Evolutionary conservation across 2,888 invertebrate species (phyloP).

Genomic region (Germaria angustata): DNA sequence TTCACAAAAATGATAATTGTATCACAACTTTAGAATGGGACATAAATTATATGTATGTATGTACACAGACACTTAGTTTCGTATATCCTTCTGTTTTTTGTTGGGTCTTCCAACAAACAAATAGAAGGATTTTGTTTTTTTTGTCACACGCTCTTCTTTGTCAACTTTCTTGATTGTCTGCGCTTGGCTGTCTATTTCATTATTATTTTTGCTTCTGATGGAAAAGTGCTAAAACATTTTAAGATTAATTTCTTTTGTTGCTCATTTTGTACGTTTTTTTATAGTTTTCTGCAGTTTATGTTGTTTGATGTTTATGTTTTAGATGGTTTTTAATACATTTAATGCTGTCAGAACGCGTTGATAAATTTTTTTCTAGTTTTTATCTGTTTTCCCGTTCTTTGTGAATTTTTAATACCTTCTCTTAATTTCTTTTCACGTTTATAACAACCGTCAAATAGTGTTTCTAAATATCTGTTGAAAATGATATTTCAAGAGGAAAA

Average conservation of each 20-base stretch:
- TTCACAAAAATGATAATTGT: too few species aligned
- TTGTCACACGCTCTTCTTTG: not conserved
- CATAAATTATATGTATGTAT: not conserved
- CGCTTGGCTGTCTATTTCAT: not conserved
- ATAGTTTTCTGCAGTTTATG: constrained; percentile 18
- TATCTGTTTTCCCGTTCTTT: not conserved
- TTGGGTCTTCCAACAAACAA: not conserved
- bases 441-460: constrained; percentile 12
- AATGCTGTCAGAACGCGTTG: constrained; percentile 21
- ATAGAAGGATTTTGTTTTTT: not conserved
- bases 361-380: not conserved
- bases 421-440: not conserved
- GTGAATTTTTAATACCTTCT: not conserved
- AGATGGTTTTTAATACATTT: constrained; percentile 2
- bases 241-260: constrained; percentile 34
- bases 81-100: not conserved
- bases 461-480: not conserved
- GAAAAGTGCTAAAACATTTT: constrained; percentile 24
- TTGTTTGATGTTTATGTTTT: constrained; percentile 4
- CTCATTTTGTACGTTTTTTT: not conserved
- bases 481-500: not conserved
- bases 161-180: not conserved
- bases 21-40: too few species aligned
- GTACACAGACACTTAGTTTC: not conserved
- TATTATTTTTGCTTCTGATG: not conserved